Percentiles rank a stretch among this genome's conserved stretches.
Evolutionary conservation across 2,797 vertebrate species (phyloP).

Genomic region (Anisognathus igniventris): DNA sequence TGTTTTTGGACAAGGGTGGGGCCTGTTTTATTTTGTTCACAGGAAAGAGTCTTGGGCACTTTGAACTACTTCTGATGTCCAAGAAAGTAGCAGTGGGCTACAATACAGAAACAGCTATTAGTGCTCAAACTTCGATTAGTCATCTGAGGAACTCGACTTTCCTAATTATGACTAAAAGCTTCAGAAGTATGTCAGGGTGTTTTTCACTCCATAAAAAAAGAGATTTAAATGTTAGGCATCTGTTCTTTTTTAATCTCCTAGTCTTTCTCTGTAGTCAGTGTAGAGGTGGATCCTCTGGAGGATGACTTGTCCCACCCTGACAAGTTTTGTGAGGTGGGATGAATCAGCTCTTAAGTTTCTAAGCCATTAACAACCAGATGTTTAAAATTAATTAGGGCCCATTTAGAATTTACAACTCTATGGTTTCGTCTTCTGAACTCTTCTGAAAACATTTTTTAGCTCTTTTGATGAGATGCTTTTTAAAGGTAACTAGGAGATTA

Average conservation of each 20-base stretch:
- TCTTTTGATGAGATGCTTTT: background rate
- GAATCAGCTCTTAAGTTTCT: background rate
- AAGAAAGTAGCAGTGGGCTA: slow-evolving; percentile 45
- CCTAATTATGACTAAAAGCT: slow-evolving; percentile 13
- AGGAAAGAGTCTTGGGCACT: background rate
- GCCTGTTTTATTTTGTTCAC: slow-evolving; percentile 36
- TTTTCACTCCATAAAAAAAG: slow-evolving; percentile 8
- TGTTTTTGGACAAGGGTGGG: slow-evolving; percentile 38
- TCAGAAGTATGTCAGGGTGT: slow-evolving; percentile 5
- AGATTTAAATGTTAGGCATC: background rate
- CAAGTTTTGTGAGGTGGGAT: background rate
- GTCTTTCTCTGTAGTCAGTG: background rate
- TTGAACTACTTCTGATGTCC: slow-evolving; percentile 8
- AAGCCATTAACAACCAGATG: background rate
- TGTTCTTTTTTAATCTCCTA: background rate
- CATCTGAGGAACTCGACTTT: background rate
- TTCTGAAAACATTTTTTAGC: background rate
- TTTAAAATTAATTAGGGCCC: background rate
- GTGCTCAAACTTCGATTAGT: slow-evolving; percentile 25
- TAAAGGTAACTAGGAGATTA: background rate
- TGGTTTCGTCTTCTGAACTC: background rate
- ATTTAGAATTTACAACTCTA: background rate
- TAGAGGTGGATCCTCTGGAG: background rate
- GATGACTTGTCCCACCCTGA: background rate
- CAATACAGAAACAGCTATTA: slow-evolving; percentile 25